Evolutionary conservation across 2,797 vertebrate species (phyloP), one percentile per base, ranked within the genome.

Genomic region (Argya squamiceps): DNA sequence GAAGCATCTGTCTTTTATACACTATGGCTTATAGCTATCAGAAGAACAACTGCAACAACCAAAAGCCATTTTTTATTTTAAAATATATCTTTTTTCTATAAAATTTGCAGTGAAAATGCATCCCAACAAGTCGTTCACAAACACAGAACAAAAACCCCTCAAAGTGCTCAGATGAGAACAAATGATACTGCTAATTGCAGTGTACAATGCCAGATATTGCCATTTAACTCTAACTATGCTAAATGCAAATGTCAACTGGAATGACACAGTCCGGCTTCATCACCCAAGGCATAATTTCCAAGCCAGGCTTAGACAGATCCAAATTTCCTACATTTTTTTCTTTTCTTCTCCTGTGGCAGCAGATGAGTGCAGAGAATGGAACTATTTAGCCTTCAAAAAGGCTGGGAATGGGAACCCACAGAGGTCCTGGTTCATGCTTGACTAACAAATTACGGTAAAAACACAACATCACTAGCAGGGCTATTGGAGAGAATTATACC

Each of bases 371-470:
- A 93, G 77, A 92, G 90, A 93, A 91, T 69, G 74, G 92, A 87
- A 88, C 92, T 88, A 84, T 92, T 94, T 96, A 94, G 92, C 83
- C 75, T 91, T 93, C 91, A 80, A 87, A 93, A 91, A 74, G 83
- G 39, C 83, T 88, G 41, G 68, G 85, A 95, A 88, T 78, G 65
- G 53, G 78, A 87, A 67, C 92, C 93, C 96, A 89, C 93, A 96
- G 96, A 95, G 88, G 92, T 95, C 91, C 88, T 95, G 80, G 91
- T 96, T 96, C 94, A 95, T 95, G 95, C 96, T 88, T 95, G 89
- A 96, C 92, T 96, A 96, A 96, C 91, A 88, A 89, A 96, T 97
- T 96, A 96, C 7, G 77, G 85, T 94, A 92, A 97, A 97, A 95
- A 95, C 67, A 95, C 82, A 92, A 88, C 87, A 88, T 84, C 80